Base-by-base conservation (phyloP, 2,113 vertebrate genomes). In the Puffinus mauretanicus region DNA sequence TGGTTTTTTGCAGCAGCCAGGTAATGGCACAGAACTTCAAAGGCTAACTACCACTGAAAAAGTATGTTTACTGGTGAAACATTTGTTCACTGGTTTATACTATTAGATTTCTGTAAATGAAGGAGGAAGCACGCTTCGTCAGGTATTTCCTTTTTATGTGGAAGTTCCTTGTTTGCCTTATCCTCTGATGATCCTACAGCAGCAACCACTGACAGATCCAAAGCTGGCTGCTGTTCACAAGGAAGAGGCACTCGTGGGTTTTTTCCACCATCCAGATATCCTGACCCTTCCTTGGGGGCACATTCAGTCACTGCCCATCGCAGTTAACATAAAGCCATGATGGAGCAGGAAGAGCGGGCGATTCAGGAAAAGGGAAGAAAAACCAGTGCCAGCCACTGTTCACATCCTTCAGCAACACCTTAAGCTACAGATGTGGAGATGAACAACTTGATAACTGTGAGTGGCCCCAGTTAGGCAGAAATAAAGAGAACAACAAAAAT, bases 301-400 rank as follows among this genome's bases (percentile, higher is more conserved):
- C 29, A 11, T 38, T 51, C 19, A 32, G 5, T 51, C 44, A 16
- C 42, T 76, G 61, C 49, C 16, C 5, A 2, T 7, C 62, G 47
- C 32, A 75, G 22, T 67, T 52, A 64, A 58, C 42, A 15, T 38
- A 36, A n/a, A 61, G 62, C 42, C 55, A 4, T 5, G 64, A 61
- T 24, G 34, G 64, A 77, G 49, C n/a, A 60, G 24, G 54, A 91
- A 46, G 6, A 38, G 20, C 3, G 15, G 8, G 8, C 0, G 0
- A 42, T 47, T 29, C 0, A 0, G 51, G 55, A n/a, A 81, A 72
- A 36, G 38, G 61, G 14, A 22, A n/a, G 2, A 3, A 11, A 21
- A 36, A 47, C 1, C 15, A 40, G 19, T 26, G 29, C 7, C 62
- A 34, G 40, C 47, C 30, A 61, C 46, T 0, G 4, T n/a, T 22